A percentile compares a stretch with the other conserved stretches of the same genome.
phyloP scores from a whole-genome alignment of 2,797 vertebrate species.

The Squalus acanthias region DNA sequence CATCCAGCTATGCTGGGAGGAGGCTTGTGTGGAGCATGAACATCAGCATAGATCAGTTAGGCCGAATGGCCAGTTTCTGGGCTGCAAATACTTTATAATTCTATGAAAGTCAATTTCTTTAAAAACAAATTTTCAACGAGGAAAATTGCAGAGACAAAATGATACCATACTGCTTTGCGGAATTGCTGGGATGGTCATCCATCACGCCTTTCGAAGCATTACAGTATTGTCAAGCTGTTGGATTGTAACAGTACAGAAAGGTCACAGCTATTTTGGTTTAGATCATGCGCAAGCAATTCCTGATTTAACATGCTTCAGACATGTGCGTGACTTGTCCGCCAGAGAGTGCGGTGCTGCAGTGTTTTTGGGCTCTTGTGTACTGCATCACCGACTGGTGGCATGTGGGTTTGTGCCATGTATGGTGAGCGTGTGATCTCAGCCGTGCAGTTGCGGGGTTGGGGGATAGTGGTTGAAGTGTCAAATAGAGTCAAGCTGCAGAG shows the following conservation, averaged over 20 bases:
- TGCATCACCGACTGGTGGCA: neutral
- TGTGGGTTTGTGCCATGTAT: neutral
- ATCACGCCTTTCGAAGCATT: neutral
- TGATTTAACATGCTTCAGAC: neutral
- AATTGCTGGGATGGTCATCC: neutral
- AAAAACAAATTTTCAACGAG: neutral
- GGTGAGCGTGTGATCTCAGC: neutral
- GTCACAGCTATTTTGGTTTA: neutral
- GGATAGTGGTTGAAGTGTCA: neutral
- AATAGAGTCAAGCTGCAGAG: neutral
- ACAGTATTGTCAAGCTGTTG: neutral
- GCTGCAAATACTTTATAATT: too few species aligned
- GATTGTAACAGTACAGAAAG: neutral
- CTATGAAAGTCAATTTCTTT: neutral
- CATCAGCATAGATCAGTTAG: too few species aligned
- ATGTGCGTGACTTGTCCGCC: neutral
- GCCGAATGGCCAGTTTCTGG: too few species aligned
- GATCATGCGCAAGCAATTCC: neutral
- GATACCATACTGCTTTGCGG: too few species aligned
- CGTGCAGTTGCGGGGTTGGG: neutral
- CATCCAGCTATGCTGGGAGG: neutral
- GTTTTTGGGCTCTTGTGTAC: neutral
- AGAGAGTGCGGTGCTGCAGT: neutral
- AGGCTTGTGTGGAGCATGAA: too few species aligned
- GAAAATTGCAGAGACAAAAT: neutral